Base-by-base conservation (phyloP, 1,140 invertebrate genomes). In the Hesperophylax magnus region DNA sequence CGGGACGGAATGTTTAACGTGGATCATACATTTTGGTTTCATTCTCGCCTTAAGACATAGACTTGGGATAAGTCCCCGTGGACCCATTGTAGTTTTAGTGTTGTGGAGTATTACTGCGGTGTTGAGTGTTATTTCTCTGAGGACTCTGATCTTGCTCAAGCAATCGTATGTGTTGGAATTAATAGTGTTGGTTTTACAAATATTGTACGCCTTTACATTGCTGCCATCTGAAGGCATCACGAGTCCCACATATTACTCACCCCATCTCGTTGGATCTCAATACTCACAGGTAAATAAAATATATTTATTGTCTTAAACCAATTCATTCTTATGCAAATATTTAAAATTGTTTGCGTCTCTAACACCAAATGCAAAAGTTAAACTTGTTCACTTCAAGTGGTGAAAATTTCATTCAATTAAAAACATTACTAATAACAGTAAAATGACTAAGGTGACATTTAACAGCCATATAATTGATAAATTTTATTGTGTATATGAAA, bases 1-100 rank as follows among this genome's bases (percentile, higher is more conserved):
- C 63, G 92, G 92, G 61, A 90, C 94, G 31, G 91, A 95, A 86
- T 92, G 92, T 84, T 86, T 96, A 80, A 90, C 94, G 80, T 97
- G 96, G 96, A 87, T 95, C 31, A 89, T 96, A 17, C 96, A 98
- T 89, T 92, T 94, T 83, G 91, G 92, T 17, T 97, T 94, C 87
- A 88, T 95, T 39, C 84, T 94, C 78, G 92, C 93, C 20, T 87
- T 97, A 22, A 92, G 93, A 85, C 92, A 88, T 85, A 92, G 90
- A 87, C 89, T 92, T 72, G 91, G 90, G 65, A 89, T 89, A 60
- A 96, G 92, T 89, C 92, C 93, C 77, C 89, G 96, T 76, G 96
- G 97, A 2, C 94, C 95, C 2, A 86, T 93, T 27, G 82, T 91
- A 8, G 89, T 95, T 72, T 89, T 95, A 82, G 86, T 95, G 14